Conservation (phyloP, 1,140 invertebrate species). For the Augochlora pura region DNA sequence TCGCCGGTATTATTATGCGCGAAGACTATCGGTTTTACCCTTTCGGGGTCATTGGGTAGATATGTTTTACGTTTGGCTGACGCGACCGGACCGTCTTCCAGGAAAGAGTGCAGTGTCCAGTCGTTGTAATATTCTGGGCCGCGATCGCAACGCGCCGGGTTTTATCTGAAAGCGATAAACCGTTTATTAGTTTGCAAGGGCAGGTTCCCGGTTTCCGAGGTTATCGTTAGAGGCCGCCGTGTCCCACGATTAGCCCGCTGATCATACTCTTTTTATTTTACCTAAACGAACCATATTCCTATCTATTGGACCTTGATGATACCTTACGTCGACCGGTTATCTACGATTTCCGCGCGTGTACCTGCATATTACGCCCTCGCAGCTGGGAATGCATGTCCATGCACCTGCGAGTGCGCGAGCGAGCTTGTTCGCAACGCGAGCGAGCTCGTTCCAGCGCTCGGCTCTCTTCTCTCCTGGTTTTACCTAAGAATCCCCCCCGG, state of each 20-base stretch:
- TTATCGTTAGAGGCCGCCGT: constrained; percentile 23
- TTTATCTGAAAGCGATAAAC: constrained; percentile 19
- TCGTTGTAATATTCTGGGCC: constrained; percentile 12
- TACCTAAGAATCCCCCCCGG: background rate
- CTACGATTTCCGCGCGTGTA: constrained; percentile 48
- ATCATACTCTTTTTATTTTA: constrained; percentile 47
- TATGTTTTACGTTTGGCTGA: background rate
- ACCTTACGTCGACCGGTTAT: constrained; percentile 45
- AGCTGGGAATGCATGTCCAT: constrained; percentile 38
- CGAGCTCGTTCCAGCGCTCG: background rate
- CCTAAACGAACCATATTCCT: constrained; percentile 44
- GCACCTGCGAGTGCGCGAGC: constrained; percentile 44
- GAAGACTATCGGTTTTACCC: background rate
- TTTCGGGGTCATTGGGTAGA: background rate
- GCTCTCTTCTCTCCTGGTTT: background rate
- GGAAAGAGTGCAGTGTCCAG: background rate
- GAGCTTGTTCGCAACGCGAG: constrained; percentile 34
- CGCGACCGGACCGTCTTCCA: background rate
- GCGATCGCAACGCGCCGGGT: no score
- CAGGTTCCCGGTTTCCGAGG: constrained; percentile 7
- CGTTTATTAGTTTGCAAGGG: constrained; percentile 19
- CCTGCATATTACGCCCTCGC: constrained; percentile 56
- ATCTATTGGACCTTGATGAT: constrained; percentile 55
- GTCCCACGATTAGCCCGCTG: constrained; percentile 42
- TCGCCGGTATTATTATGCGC: background rate